Evolutionary conservation across 2,113 vertebrate genomes (phyloP).

Genomic region (Hiodon tergisus): DNA sequence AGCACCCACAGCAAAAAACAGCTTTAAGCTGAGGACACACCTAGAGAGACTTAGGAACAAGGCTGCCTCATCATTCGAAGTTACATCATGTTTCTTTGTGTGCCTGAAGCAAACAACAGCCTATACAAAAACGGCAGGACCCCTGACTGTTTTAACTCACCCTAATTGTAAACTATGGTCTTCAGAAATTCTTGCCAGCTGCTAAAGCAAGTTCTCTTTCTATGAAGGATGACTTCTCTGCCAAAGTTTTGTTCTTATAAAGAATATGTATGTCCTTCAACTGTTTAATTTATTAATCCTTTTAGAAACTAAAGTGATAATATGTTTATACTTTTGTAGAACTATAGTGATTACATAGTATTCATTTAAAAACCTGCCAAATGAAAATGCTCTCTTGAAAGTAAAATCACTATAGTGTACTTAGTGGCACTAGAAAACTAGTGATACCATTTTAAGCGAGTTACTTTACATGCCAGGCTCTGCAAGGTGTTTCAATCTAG

Average conservation of each 20-base stretch:
- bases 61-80: no score
- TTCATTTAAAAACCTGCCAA: no score
- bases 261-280: constrained; percentile 9
- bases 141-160: background rate
- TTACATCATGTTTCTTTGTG: background rate
- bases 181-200: constrained; percentile 1
- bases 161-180: background rate
- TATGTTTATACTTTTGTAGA: no score
- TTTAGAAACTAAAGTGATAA: background rate
- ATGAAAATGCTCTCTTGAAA: no score
- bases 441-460: no score
- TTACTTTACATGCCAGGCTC: no score
- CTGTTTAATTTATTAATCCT: background rate
- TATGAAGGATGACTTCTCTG: background rate
- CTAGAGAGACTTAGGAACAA: background rate
- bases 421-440: no score
- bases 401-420: no score
- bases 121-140: background rate
- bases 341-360: no score
- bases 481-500: no score
- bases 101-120: background rate
- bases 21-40: constrained; percentile 45
- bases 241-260: constrained; percentile 8
- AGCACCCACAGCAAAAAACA: constrained; percentile 65
- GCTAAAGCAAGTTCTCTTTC: background rate